phyloP scores from a whole-genome alignment of 1,140 invertebrate species.

The Sycophila sp. region DNA sequence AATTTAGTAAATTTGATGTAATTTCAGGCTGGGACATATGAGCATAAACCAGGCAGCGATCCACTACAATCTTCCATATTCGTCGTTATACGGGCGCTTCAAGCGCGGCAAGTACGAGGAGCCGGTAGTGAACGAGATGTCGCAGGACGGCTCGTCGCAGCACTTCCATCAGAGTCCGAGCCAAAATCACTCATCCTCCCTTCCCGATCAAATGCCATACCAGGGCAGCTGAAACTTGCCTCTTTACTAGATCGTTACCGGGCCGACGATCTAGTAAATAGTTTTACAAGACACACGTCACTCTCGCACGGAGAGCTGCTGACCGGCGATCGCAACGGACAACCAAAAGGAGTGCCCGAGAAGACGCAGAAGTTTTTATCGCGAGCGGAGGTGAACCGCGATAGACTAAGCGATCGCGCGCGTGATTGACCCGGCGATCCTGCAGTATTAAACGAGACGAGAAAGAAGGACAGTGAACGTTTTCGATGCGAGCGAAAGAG shows the following conservation, averaged over 20 bases:
- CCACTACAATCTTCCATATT: slow-evolving; percentile 89
- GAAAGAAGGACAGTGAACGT: slow-evolving; percentile 1
- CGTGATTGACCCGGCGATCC: slow-evolving; percentile 37
- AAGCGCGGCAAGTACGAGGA: slow-evolving; percentile 77
- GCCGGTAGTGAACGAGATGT: slow-evolving; percentile 62
- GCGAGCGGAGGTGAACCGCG: background rate
- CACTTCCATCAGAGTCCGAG: slow-evolving; percentile 64
- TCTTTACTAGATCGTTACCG: slow-evolving; percentile 58
- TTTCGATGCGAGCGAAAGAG: slow-evolving; percentile 48
- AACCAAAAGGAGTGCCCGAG: background rate
- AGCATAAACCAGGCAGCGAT: slow-evolving; percentile 94
- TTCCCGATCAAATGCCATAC: slow-evolving; percentile 66
- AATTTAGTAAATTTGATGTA: too few relatives aligned
- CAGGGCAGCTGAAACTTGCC: slow-evolving; percentile 68
- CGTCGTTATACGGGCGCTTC: slow-evolving; percentile 87
- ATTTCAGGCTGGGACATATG: slow-evolving; percentile 85
- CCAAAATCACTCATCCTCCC: slow-evolving; percentile 63
- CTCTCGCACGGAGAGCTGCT: too few relatives aligned
- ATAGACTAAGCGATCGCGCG: slow-evolving; percentile 31
- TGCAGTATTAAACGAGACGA: slow-evolving; percentile 62
- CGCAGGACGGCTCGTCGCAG: slow-evolving; percentile 62
- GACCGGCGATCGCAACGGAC: too few relatives aligned
- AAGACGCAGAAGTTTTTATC: slow-evolving; percentile 1
- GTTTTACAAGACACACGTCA: too few relatives aligned
- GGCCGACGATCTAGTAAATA: slow-evolving; percentile 32